These are phyloP conservation scores for Trichomalopsis sarcophagae DNA, from an alignment of 1,140 invertebrate species.

Conservation along the genomic window DNA sequence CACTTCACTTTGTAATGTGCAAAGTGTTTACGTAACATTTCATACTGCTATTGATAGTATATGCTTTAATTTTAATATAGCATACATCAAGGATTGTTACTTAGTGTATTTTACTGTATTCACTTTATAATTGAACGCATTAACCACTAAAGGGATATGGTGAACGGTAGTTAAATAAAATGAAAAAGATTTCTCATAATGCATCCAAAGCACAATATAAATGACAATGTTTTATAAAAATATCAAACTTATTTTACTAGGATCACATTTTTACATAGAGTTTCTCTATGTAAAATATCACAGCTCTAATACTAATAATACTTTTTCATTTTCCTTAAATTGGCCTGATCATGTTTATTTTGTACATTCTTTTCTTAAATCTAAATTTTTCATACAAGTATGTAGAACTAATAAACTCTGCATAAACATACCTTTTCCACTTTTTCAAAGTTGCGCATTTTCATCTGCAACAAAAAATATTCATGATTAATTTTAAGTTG, in stretches of 20 bases:
- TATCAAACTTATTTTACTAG: constrained; percentile 26
- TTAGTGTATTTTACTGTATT: constrained; percentile 34
- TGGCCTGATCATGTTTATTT: constrained; percentile 53
- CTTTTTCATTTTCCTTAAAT: constrained; percentile 49
- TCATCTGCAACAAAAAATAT: constrained; percentile 85
- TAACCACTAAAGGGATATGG: constrained; percentile 24
- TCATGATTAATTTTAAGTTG: neutral
- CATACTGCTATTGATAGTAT: constrained; percentile 55
- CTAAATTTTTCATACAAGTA: constrained; percentile 48
- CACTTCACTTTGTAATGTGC: constrained; percentile 72
- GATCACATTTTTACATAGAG: constrained; percentile 26
- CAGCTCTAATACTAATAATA: neutral
- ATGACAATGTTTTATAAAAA: neutral
- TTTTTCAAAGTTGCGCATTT: constrained; percentile 95
- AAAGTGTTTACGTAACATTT: constrained; percentile 71
- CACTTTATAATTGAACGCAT: constrained; percentile 39
- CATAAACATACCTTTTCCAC: constrained; percentile 94
- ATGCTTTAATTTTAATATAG: constrained; percentile 34
- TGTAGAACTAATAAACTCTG: constrained; percentile 59
- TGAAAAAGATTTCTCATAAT: constrained; percentile 37
- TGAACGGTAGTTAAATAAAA: constrained; percentile 40
- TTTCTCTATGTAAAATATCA: constrained; percentile 12
- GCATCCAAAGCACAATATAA: neutral
- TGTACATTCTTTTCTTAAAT: constrained; percentile 56
- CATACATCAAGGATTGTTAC: constrained; percentile 19